Evolutionary conservation across 2,888 invertebrate species (phyloP).

Genomic region (Eupelmus urozonus): DNA sequence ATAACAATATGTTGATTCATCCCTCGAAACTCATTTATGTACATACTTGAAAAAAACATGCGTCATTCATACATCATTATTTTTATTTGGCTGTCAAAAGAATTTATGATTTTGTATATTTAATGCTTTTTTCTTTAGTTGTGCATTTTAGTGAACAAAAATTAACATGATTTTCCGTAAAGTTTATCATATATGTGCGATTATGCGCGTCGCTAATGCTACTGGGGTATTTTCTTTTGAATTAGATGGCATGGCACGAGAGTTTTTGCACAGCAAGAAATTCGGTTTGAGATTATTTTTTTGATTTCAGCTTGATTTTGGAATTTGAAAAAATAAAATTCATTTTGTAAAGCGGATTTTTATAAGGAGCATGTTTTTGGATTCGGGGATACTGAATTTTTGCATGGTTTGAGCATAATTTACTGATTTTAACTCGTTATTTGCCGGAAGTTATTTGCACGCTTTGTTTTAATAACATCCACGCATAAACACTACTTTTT

Average conservation of each 20-base stretch:
- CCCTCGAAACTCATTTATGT: slow-evolving; percentile 54
- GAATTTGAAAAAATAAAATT: slow-evolving; percentile 11
- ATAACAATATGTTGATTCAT: slow-evolving; percentile 46
- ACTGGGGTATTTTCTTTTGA: slow-evolving; percentile 3
- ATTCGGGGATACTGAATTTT: slow-evolving; percentile 10
- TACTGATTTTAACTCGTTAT: slow-evolving; percentile 1
- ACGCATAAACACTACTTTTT: not conserved
- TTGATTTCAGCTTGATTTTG: slow-evolving; percentile 11
- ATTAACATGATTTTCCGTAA: slow-evolving; percentile 2
- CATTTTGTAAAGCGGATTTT: not conserved
- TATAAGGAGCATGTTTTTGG: not conserved
- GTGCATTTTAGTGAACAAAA: not conserved
- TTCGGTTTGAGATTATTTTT: slow-evolving; percentile 1
- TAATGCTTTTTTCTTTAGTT: slow-evolving; percentile 3
- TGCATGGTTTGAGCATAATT: slow-evolving; percentile 33
- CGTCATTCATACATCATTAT: slow-evolving; percentile 32
- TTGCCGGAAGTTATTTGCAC: slow-evolving; percentile 25
- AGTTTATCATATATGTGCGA: not conserved
- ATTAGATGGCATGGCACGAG: slow-evolving; percentile 29
- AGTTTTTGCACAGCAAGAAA: slow-evolving; percentile 16
- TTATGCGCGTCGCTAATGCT: not conserved
- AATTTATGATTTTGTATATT: slow-evolving; percentile 16
- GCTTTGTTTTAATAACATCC: slow-evolving; percentile 19
- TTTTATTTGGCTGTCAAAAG: slow-evolving; percentile 26
- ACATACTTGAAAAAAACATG: slow-evolving; percentile 43